Conservation (phyloP, 2,113 vertebrate species). For the Crotalus horridus region DNA sequence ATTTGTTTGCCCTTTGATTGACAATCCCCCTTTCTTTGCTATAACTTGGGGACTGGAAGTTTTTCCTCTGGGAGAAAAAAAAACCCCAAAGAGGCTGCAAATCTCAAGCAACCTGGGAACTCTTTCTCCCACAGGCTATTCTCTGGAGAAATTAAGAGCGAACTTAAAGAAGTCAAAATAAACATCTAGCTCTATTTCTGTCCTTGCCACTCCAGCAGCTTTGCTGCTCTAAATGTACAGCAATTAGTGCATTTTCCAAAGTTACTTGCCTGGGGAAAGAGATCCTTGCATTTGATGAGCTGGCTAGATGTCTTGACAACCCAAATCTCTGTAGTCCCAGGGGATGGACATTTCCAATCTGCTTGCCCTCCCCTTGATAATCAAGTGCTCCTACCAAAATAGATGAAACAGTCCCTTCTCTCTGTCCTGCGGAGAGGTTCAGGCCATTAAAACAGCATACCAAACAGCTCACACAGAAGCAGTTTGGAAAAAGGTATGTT, state of each 20-base stretch:
- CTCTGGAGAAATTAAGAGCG: conserved; percentile 22
- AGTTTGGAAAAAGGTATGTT: neutral
- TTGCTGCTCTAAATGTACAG: neutral
- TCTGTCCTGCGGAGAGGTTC: neutral
- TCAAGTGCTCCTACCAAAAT: neutral
- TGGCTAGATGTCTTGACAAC: neutral
- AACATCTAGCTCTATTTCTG: conserved; percentile 8
- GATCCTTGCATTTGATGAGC: neutral
- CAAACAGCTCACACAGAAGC: neutral
- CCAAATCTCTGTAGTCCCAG: neutral
- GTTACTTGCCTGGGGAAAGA: neutral
- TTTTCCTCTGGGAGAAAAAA: neutral
- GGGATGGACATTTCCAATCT: neutral
- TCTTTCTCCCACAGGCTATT: neutral
- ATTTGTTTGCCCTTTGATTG: neutral
- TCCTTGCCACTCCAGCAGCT: neutral
- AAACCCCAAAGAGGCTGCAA: neutral
- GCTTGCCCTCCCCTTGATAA: neutral
- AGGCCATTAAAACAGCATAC: neutral
- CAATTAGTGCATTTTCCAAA: neutral
- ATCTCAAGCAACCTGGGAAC: conserved; percentile 18
- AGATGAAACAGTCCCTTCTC: neutral
- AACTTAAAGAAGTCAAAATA: conserved; percentile 2
- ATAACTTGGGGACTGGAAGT: neutral
- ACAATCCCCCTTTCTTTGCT: neutral